phyloP scores from a whole-genome alignment of 2,113 vertebrate species.

The Dicrurus megarhynchus region DNA sequence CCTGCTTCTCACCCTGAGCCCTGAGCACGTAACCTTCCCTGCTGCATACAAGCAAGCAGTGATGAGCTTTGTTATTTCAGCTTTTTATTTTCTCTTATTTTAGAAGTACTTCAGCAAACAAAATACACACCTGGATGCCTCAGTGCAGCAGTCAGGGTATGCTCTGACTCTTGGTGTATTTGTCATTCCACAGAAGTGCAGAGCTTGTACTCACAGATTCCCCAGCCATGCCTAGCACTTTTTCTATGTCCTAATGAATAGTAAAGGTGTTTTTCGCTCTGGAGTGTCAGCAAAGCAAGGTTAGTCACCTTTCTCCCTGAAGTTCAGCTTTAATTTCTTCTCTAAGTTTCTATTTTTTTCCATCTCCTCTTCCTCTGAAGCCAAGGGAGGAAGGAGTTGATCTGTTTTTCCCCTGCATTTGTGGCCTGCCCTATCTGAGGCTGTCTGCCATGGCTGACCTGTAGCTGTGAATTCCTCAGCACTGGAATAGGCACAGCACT shows the following conservation, averaged over 20 bases:
- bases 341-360: background rate
- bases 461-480: background rate
- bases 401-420: background rate
- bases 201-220: background rate
- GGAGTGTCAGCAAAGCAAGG: background rate
- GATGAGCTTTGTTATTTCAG: background rate
- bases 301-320: background rate
- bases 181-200: background rate
- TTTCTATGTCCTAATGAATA: background rate
- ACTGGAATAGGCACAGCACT: background rate
- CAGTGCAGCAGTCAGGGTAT: background rate
- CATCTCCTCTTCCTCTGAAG: background rate
- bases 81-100: background rate
- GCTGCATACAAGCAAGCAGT: background rate
- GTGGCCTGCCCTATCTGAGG: background rate
- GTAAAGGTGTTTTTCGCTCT: background rate
- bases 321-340: background rate
- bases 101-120: background rate
- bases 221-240: background rate
- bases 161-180: background rate
- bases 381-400: background rate
- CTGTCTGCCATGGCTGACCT: background rate
- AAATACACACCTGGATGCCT: background rate
- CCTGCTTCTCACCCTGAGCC: background rate
- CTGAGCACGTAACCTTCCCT: background rate